Evolutionary conservation across 1,140 invertebrate species (phyloP), one percentile per base, ranked within the genome.

Genomic region (Scylla paramamosain): DNA sequence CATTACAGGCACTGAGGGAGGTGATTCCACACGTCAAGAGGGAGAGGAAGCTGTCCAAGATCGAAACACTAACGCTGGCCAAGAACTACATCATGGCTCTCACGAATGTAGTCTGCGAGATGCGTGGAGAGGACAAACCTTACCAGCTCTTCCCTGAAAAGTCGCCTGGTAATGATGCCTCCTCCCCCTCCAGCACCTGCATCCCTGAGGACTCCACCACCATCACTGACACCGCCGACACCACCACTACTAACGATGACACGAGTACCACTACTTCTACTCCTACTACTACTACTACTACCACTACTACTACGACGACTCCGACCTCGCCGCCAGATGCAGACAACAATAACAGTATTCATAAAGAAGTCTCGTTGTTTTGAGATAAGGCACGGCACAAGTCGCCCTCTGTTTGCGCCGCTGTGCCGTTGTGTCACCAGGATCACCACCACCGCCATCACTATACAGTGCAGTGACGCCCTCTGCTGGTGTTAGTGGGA

Each of bases 51-150:
- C 97, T 99, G 95, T 98, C 98, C 92, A 99, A 99, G 97, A 98
- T 99, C 96, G 98, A 99, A 97, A 99, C 98, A n/a, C 97, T 99
- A 29, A 98, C 98, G 29, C 97, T 99, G 96, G 98, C 98, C 96
- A 98, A 98, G 97, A 98, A 99, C 97, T 99, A 99, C 97, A 99
- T 99, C 96, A 98, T 98, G 97, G 98, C 98, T 46, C 97, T 99
- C 96, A 99, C 98, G 83, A 98, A 98, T 97, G 98, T 98, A 95
- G 98, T 99, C 96, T 98, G 98, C 97, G 98, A 98, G 96, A 98
- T 98, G 97, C 97, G 98, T 92, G 98, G 98, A 86, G 98, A 98
- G 96, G 97, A 97, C 91, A 97, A 97, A 95, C 97, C 98, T 77
- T 98, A 98, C 97, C 96, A 97, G 96, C 96, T 96, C 96, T 96